Evolutionary conservation across 2,113 vertebrate species (phyloP).

Genomic region (Tretioscincus oriximinensis): DNA sequence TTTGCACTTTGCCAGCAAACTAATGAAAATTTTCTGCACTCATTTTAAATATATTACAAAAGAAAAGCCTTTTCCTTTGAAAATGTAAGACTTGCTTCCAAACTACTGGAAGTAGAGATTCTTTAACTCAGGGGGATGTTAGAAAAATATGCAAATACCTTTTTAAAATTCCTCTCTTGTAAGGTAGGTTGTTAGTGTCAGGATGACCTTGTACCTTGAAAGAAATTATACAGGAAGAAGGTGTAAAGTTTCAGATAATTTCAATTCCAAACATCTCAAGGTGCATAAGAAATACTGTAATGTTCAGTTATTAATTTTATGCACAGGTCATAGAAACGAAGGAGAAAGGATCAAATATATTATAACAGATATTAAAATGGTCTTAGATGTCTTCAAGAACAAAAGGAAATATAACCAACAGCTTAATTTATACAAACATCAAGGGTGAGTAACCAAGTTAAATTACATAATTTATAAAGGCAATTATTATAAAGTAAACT

Average conservation of each 20-base stretch:
- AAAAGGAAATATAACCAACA: background rate
- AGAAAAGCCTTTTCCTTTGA: constrained; percentile 28
- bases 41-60: constrained; percentile 38
- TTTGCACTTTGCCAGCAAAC: constrained; percentile 36
- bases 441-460: background rate
- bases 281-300: background rate
- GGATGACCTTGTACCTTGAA: constrained; percentile 42
- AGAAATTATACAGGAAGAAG: constrained; percentile 37
- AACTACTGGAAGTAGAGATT: constrained; percentile 31
- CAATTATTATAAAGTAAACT: background rate
- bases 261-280: constrained; percentile 28
- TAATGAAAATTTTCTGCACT: constrained; percentile 37
- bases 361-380: background rate
- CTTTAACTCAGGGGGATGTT: constrained; percentile 27
- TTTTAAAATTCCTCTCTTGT: constrained; percentile 42
- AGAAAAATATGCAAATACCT: constrained; percentile 46
- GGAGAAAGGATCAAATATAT: background rate
- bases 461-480: background rate
- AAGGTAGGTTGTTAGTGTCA: constrained; percentile 47
- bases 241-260: constrained; percentile 20
- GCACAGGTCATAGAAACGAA: background rate
- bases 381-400: constrained; percentile 10
- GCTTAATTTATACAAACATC: constrained; percentile 1
- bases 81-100: constrained; percentile 33
- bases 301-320: constrained; percentile 32